Evolutionary conservation across 2,797 vertebrate genomes (phyloP).

Genomic region (Danio albolineatus): DNA sequence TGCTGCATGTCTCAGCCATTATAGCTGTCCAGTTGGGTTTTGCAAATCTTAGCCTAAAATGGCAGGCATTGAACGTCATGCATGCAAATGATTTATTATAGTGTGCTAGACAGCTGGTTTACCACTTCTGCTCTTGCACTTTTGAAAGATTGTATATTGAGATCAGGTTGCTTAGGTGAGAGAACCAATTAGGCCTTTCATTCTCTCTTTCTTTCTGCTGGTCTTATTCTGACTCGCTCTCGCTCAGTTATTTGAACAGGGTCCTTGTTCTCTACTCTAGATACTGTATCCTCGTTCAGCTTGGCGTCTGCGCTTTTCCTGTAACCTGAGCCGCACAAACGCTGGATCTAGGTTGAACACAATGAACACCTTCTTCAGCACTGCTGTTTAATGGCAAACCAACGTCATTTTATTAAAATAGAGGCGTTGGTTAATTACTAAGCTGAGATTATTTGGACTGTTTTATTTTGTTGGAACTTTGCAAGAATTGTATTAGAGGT

Average conservation of each 20-base stretch:
- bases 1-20: not conserved
- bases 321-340: constrained; percentile 69
- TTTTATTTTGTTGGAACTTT: too few species aligned
- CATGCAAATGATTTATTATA: constrained; percentile 27
- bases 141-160: constrained; percentile 33
- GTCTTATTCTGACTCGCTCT: not conserved
- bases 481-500: too few species aligned
- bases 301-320: constrained; percentile 67
- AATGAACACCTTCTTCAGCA: constrained; percentile 64
- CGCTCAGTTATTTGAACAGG: constrained; percentile 45
- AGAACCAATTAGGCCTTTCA: constrained; percentile 34
- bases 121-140: not conserved
- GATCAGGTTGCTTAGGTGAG: constrained; percentile 42
- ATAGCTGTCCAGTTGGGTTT: not conserved
- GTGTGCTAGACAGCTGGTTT: not conserved
- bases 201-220: not conserved
- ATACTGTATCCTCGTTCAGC: constrained; percentile 45
- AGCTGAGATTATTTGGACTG: too few species aligned
- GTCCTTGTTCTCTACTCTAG: constrained; percentile 51
- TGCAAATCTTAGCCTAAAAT: constrained; percentile 10
- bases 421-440: too few species aligned
- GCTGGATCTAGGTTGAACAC: constrained; percentile 61
- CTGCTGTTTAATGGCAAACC: constrained; percentile 36
- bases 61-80: not conserved
- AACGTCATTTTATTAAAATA: constrained; percentile 28